Conservation (phyloP, 2,888 invertebrate genomes). For the Tachina fera region DNA sequence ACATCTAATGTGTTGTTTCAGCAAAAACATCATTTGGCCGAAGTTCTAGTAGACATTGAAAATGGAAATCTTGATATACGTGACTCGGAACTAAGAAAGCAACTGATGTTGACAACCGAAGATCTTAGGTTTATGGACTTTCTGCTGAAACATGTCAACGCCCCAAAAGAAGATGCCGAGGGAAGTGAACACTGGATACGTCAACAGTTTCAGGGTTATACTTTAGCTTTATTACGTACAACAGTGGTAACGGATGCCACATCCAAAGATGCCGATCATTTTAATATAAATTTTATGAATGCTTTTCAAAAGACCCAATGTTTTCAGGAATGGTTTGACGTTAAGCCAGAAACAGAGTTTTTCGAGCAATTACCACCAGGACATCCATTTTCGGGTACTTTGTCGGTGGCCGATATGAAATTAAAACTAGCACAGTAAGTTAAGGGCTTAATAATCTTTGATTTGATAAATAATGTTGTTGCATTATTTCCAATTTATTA, state of each 20-base stretch:
- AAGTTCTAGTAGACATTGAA: slow-evolving; percentile 95
- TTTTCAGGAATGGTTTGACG: slow-evolving; percentile 91
- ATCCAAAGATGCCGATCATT: slow-evolving; percentile 92
- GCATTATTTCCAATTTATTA: slow-evolving; percentile 70
- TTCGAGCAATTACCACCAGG: slow-evolving; percentile 89
- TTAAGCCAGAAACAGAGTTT: slow-evolving; percentile 86
- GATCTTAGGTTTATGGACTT: slow-evolving; percentile 98
- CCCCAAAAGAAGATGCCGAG: slow-evolving; percentile 88
- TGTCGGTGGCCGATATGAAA: slow-evolving; percentile 97
- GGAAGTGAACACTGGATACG: slow-evolving; percentile 99
- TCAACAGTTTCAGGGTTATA: slow-evolving; percentile 94
- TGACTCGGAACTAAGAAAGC: slow-evolving; percentile 91
- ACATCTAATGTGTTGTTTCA: slow-evolving; percentile 99
- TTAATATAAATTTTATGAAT: slow-evolving; percentile 91
- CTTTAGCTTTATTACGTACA: slow-evolving; percentile 92
- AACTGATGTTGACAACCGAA: slow-evolving; percentile 95
- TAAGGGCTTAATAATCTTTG: too few relatives aligned
- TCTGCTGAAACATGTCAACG: slow-evolving; percentile 90
- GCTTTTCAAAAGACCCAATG: slow-evolving; percentile 95
- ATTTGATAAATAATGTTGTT: background rate
- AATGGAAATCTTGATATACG: slow-evolving; percentile 91
- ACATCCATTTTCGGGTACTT: slow-evolving; percentile 97
- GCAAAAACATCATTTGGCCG: slow-evolving; percentile 95
- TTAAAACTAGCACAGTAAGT: slow-evolving; percentile 94
- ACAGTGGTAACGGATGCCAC: slow-evolving; percentile 85